A percentile compares a stretch with the other conserved stretches of the same genome.
phyloP scores from a whole-genome alignment of 92 coral and sea anemone genomes.

The Scolanthus callimorphus region DNA sequence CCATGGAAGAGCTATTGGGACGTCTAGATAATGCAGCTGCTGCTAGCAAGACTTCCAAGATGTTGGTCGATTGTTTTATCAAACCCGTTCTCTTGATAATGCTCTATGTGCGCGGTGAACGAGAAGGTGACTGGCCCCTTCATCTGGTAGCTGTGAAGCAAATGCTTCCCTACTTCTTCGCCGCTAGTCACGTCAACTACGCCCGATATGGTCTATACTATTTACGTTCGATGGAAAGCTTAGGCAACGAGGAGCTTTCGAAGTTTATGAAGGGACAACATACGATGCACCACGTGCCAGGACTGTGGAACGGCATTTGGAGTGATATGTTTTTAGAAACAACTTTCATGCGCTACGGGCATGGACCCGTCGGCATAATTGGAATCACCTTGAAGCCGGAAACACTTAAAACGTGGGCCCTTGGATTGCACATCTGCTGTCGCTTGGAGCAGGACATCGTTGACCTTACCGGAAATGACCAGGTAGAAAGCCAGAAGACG shows the following conservation, averaged over 20 bases:
- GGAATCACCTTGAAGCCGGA: constrained; percentile 51
- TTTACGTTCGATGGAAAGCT: constrained; percentile 42
- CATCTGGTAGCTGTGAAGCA: constrained; percentile 45
- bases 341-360: constrained; percentile 57
- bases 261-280: constrained; percentile 50
- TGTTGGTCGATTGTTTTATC: constrained; percentile 48
- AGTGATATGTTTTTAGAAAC: constrained; percentile 54
- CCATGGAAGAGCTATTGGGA: constrained; percentile 32
- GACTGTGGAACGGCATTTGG: constrained; percentile 60
- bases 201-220: constrained; percentile 57
- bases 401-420: constrained; percentile 62
- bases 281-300: constrained; percentile 58
- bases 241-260: constrained; percentile 22
- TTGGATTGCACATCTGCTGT: constrained; percentile 48
- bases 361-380: constrained; percentile 42
- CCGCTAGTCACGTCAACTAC: constrained; percentile 52
- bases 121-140: constrained; percentile 69
- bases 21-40: constrained; percentile 36
- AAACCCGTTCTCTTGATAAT: constrained; percentile 48
- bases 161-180: constrained; percentile 60
- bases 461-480: constrained; percentile 14
- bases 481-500: constrained; percentile 29
- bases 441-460: constrained; percentile 37
- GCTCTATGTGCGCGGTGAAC: constrained; percentile 41
- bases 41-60: constrained; percentile 41